These are phyloP conservation scores for Pristis pectinata DNA, from an alignment of 2,797 vertebrate genomes.

Conservation along the genomic window DNA sequence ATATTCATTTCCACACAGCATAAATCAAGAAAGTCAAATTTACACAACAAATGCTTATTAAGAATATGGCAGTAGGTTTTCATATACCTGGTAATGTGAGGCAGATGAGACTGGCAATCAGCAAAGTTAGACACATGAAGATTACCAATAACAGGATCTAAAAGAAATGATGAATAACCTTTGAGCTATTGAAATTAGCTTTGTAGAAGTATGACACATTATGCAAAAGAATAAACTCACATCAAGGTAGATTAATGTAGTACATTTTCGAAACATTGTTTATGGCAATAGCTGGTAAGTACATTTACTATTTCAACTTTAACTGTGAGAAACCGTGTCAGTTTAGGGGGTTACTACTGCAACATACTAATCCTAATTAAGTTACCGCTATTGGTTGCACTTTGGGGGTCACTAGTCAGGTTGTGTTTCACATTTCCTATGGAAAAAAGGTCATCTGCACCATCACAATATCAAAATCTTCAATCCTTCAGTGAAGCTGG, in stretches of 20 bases:
- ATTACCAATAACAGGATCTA: constrained; percentile 86
- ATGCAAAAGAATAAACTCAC: not conserved
- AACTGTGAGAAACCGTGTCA: not conserved
- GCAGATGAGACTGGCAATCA: constrained; percentile 87
- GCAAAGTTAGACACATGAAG: constrained; percentile 88
- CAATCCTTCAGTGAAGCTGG: not conserved
- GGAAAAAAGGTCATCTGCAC: not conserved
- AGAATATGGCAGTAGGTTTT: not conserved
- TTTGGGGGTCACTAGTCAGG: not conserved
- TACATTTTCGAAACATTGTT: not conserved
- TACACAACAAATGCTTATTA: not conserved
- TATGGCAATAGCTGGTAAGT: not conserved
- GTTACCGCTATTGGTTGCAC: not conserved
- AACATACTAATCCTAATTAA: not conserved
- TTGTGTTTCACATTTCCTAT: not conserved
- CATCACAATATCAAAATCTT: not conserved
- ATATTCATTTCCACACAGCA: not conserved
- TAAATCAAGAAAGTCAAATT: no score
- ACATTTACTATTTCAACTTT: not conserved
- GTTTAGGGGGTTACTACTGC: not conserved
- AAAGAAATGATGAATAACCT: constrained; percentile 40
- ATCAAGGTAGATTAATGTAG: not conserved
- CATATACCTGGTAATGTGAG: constrained; percentile 82
- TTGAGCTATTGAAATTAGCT: not conserved
- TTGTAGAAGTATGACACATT: not conserved